phyloP scores from a whole-genome alignment of 2,797 vertebrate species.

The Rallus crepitans region DNA sequence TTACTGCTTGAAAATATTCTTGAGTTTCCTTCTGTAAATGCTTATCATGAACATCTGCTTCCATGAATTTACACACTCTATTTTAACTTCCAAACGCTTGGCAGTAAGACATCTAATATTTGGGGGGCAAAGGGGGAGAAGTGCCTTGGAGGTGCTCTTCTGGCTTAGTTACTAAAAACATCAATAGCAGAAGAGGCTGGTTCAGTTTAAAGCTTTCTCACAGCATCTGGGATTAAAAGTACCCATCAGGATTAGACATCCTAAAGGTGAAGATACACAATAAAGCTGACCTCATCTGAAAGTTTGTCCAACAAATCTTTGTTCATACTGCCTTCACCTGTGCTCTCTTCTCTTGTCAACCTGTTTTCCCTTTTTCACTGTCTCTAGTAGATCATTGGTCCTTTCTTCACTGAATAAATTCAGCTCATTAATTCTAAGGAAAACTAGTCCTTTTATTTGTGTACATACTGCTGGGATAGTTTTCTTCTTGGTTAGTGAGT shows the following conservation, averaged over 20 bases:
- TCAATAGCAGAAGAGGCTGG: neutral
- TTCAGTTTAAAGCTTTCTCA: neutral
- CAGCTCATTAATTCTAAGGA: neutral
- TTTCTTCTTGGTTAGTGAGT: neutral
- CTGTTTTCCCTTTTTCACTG: neutral
- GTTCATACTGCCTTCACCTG: neutral
- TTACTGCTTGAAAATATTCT: neutral
- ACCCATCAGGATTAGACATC: neutral
- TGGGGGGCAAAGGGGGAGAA: rapidly evolving
- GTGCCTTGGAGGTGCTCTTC: neutral
- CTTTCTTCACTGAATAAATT: neutral
- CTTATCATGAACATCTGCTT: neutral
- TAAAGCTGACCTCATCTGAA: rapidly evolving
- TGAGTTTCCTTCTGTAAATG: neutral
- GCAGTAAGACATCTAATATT: neutral
- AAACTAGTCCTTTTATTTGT: rapidly evolving
- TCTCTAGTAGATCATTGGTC: neutral
- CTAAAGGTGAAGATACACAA: neutral
- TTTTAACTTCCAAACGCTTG: neutral
- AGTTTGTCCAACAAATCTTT: neutral
- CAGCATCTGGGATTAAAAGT: neutral
- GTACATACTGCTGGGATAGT: neutral
- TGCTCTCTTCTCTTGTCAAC: neutral
- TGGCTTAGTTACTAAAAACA: neutral
- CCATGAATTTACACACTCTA: neutral